These are phyloP conservation scores for Strigamia transsilvanica DNA, from an alignment of 2,888 invertebrate genomes.

Conservation along the genomic window DNA sequence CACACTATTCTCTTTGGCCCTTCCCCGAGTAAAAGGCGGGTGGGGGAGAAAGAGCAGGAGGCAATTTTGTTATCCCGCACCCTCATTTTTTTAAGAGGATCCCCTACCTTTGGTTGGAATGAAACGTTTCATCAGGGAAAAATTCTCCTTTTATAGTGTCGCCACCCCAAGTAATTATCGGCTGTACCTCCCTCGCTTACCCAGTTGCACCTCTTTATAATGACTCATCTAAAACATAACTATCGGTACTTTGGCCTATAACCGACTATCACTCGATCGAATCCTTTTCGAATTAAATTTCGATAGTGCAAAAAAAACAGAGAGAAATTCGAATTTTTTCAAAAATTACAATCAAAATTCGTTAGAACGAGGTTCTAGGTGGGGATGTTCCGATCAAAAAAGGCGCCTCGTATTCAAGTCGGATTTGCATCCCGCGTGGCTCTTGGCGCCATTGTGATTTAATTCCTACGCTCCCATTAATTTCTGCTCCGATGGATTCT, in stretches of 20 bases:
- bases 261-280: not conserved
- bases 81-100: conserved; percentile 19
- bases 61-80: conserved; percentile 41
- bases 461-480: conserved; percentile 46
- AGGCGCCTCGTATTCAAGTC: conserved; percentile 35
- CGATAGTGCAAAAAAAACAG: not conserved
- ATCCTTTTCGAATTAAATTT: not conserved
- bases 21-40: not conserved
- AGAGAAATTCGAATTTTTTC: not conserved
- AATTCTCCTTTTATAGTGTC: conserved; percentile 44
- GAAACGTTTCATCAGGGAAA: conserved; percentile 44
- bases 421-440: conserved; percentile 40
- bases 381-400: not conserved
- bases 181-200: conserved; percentile 32
- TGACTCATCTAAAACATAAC: conserved; percentile 22
- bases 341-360: not conserved
- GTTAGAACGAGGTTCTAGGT: not conserved
- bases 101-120: conserved; percentile 36
- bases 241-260: not conserved
- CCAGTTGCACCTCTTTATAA: conserved; percentile 34
- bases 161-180: conserved; percentile 42
- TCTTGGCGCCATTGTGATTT: conserved; percentile 40
- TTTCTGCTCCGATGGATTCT: conserved; percentile 50
- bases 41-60: not conserved
- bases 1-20: not conserved